Base-by-base conservation (phyloP, 2,888 invertebrate genomes). In the Coelopa pilipes region DNA sequence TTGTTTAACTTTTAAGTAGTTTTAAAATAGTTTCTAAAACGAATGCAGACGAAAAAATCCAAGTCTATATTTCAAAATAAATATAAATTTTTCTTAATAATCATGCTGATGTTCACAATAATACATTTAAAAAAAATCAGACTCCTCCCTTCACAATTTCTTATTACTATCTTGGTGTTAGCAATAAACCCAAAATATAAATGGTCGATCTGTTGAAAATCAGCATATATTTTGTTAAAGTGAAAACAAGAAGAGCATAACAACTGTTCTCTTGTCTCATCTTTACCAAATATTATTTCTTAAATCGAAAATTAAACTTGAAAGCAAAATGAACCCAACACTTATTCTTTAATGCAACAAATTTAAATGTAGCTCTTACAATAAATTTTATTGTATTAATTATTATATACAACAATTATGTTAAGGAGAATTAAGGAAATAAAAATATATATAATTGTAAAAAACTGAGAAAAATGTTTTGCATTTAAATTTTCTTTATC, bases 371-470 rank as follows among this genome's bases (percentile, higher is more conserved):
- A 62, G n/a, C 45, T 53, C 24, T 59, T 45, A 67, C 46, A 69
- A 57, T 69, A 46, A 57, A 49, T 59, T 69, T 19, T 68, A 69
- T 69, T 69, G 24, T 69, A 69, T 46, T 69, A 57, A 69, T 46
- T 69, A 69, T 69, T 57, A 69, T 69, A 69, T 46, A 69, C 57
- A 69, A 62, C 45, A 68, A 69, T 70, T 70, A 62, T 63, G 12
- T 70, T 70, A 63, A 63, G 50, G 49, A 70, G 34, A 63, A 53
- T 50, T 70, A 70, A 70, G 50, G 53, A 45, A 70, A 69, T 69
- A 69, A 70, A 46, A 70, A 62, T 70, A 70, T 63, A 53, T 45
- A 63, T 70, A 70, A 45, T 34, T 70, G 70, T 70, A 70, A 70
- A 70, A 70, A 49, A 60, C 34, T 62, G 60, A 62, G 24, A 21